Conservation (phyloP, 92 coral and sea anemone species). For the Zoanthus gigantus region DNA sequence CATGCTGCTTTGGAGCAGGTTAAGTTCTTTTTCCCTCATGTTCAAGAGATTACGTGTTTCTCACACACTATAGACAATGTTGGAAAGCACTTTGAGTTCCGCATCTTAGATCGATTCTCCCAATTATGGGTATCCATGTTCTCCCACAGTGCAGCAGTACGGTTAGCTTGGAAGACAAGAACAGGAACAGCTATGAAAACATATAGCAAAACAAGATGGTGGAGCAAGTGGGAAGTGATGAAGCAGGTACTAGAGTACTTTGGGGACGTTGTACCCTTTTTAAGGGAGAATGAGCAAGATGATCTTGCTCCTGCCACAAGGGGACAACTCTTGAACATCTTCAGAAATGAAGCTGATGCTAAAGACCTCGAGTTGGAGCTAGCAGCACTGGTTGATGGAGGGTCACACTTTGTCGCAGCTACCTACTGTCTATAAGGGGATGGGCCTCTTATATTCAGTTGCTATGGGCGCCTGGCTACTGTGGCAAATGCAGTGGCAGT, state of each 20-base stretch:
- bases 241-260: conserved; percentile 63
- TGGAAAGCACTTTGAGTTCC: too few species aligned
- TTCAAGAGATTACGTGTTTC: too few species aligned
- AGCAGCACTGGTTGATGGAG: too few species aligned
- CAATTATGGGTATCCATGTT: conserved; percentile 69
- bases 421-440: conserved; percentile 53
- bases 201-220: conserved; percentile 62
- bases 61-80: too few species aligned
- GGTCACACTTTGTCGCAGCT: too few species aligned
- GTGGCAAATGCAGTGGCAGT: conserved; percentile 70
- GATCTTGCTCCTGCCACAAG: conserved; percentile 24
- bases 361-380: conserved; percentile 46
- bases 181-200: conserved; percentile 68
- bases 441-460: too few species aligned
- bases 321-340: too few species aligned
- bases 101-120: conserved; percentile 72
- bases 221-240: conserved; percentile 72
- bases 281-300: conserved; percentile 23
- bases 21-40: too few species aligned
- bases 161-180: conserved; percentile 71
- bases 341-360: conserved; percentile 53
- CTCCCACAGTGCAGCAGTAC: conserved; percentile 77
- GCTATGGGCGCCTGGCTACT: conserved; percentile 34
- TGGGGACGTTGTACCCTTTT: too few species aligned
- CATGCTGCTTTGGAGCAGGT: conserved; percentile 26